phyloP scores from a whole-genome alignment of 1,140 invertebrate genomes.

The Diachasmimorpha longicaudata region DNA sequence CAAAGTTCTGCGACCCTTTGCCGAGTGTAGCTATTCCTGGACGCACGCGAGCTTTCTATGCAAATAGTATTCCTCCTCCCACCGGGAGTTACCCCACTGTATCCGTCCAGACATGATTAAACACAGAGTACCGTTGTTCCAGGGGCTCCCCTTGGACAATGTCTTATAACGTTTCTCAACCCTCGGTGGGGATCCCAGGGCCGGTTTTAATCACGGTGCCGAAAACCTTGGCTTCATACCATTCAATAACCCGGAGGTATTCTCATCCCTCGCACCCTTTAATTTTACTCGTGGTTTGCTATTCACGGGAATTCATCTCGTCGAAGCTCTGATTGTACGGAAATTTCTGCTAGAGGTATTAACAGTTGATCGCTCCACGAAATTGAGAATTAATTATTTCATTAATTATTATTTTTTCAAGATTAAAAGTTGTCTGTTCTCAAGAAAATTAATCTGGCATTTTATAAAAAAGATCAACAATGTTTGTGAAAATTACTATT shows the following conservation, averaged over 20 bases:
- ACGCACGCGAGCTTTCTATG: constrained; percentile 36
- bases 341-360: not conserved
- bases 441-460: too few relatives aligned
- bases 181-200: constrained; percentile 37
- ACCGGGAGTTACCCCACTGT: constrained; percentile 38
- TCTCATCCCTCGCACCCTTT: constrained; percentile 27
- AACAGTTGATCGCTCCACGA: constrained; percentile 23
- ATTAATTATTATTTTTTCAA: too few relatives aligned
- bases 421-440: too few relatives aligned
- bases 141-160: constrained; percentile 26
- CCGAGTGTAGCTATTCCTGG: not conserved
- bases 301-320: constrained; percentile 44
- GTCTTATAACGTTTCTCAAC: constrained; percentile 9
- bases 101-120: constrained; percentile 60
- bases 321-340: constrained; percentile 48
- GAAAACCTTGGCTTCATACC: constrained; percentile 50
- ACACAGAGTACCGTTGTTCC: constrained; percentile 58
- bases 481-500: too few relatives aligned
- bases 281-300: constrained; percentile 29
- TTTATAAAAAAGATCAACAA: too few relatives aligned
- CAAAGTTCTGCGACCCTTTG: not conserved
- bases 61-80: constrained; percentile 41
- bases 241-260: constrained; percentile 54
- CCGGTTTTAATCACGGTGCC: constrained; percentile 56
- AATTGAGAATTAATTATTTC: constrained; percentile 7